Percentiles rank a stretch among this genome's conserved stretches.
Conservation (phyloP, 2,888 invertebrate species). For the Conomelus anceps region DNA sequence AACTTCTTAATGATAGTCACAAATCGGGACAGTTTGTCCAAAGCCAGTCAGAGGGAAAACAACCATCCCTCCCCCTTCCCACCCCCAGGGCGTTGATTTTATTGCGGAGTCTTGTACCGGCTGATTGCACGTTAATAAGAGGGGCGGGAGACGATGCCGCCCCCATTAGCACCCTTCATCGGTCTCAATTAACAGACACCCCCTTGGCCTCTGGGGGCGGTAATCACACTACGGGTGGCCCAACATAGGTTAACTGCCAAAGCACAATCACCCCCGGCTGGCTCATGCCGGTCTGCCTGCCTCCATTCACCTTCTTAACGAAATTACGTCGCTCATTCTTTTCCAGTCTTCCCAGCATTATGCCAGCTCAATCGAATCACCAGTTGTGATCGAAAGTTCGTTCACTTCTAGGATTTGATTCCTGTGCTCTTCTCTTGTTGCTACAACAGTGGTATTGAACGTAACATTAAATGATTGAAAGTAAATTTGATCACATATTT, state of each 20-base stretch:
- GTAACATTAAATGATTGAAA: background rate
- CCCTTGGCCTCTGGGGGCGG: background rate
- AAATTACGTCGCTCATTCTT: background rate
- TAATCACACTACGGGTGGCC: background rate
- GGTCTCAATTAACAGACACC: slow-evolving; percentile 8
- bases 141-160: background rate
- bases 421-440: background rate
- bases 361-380: background rate
- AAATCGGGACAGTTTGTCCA: background rate
- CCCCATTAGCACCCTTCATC: slow-evolving; percentile 9
- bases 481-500: too few relatives aligned
- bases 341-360: background rate
- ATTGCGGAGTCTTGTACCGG: background rate
- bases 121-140: background rate
- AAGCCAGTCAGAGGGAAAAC: background rate
- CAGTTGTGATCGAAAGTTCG: background rate
- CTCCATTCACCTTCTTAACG: background rate
- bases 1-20: background rate
- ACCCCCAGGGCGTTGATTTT: background rate
- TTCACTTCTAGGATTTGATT: background rate
- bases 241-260: background rate
- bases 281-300: background rate
- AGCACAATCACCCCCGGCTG: too few relatives aligned
- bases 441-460: background rate
- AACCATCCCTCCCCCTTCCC: background rate